Evolutionary conservation across 2,797 vertebrate genomes (phyloP), one percentile per base, ranked within the genome.

Genomic region (Arctocebus calabarensis): DNA sequence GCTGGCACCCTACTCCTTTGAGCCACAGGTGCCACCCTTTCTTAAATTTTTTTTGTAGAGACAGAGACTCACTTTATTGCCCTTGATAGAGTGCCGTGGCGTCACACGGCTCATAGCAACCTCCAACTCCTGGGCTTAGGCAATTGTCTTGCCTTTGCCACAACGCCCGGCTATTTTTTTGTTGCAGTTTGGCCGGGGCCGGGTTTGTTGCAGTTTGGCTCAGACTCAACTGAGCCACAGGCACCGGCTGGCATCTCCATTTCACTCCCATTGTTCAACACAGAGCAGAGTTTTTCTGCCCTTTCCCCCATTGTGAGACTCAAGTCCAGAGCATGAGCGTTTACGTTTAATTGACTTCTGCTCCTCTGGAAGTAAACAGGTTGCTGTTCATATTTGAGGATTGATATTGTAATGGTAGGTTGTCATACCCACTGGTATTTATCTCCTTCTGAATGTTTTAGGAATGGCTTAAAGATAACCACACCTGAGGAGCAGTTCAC

Each of bases 401-500:
- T 11, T 77, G 45, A 34, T 37, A 32, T 17, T 73, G 7, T 83
- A 68, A 64, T 62, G 45, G 79, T 34, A 62, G 32, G 2, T 71
- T 93, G 32, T 77, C 34, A 27, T 73, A 79, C 55, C 61, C 70
- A 5, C 25, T 94, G 61, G 23, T 92, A 27, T 82, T 91, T 90
- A 55, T 92, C 78, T 92, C 78, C 25, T 66, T 85, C 37, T 96
- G 34, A 94, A 71, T 6, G 4, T 75, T 95, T 77, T 94, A 99
- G 99, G 97, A 99, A 98, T 2, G 99, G 99, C 45, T 97, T 99
- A 94, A 99, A 99, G 98, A 98, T 99, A 97, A 99, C 99, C 75
- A 99, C 99, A 34, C 99, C 99, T 1, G 99, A 99, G 96, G 99
- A 99, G 89, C 99, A 99, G 37, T 99, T 99, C 97, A 99, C 99